Evolutionary conservation across 2,113 vertebrate genomes (phyloP), one percentile per base, ranked within the genome.

Genomic region (Ellobius talpinus): DNA sequence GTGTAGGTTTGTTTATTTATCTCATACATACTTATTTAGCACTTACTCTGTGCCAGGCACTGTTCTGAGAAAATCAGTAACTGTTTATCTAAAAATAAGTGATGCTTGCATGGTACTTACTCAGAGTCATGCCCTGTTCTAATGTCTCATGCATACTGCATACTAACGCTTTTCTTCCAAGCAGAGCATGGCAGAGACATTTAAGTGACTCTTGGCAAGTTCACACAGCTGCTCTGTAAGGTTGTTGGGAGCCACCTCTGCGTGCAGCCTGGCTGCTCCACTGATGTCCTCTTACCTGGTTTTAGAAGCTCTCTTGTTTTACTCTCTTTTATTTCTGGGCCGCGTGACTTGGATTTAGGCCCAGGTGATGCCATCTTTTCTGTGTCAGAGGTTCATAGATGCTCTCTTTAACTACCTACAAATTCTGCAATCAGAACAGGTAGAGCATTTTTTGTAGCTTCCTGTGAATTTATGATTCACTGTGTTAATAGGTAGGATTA

Each of bases 81-180:
- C 33, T 61, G 45, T 81, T 95, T 97, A 77, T 92, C 58, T 90
- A 78, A 96, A 97, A 95, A 91, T 96, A 96, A 91, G 36, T 91
- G 66, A 68, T 73, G 50, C 47, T 89, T 73, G 50, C 17, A 13
- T 11, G 66, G 33, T 91, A 74, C 72, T 82, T 66, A 39, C 24
- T 77, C 17, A 58, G 65, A 97, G 33, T 96, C 90, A 68, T 17
- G 16, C 81, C 61, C 10, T 95, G 58, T 84, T 97, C 79, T 93
- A 29, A 61, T 66, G 68, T 50, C 36, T 85, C 74, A 21, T 93
- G 24, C 87, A 72, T 90, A 63, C 61, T 93, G 24, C 87, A 72
- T 90, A 63, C 61, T 79, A 74, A 89, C 91, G 39, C 17, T 73
- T 93, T 96, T 91, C 61, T 95, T 89, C 61, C 50, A 70, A 16